Percentiles rank a stretch among this genome's conserved stretches.
These are phyloP conservation scores for Latheticus oryzae DNA, from an alignment of 2,888 invertebrate species.

Conservation along the genomic window DNA sequence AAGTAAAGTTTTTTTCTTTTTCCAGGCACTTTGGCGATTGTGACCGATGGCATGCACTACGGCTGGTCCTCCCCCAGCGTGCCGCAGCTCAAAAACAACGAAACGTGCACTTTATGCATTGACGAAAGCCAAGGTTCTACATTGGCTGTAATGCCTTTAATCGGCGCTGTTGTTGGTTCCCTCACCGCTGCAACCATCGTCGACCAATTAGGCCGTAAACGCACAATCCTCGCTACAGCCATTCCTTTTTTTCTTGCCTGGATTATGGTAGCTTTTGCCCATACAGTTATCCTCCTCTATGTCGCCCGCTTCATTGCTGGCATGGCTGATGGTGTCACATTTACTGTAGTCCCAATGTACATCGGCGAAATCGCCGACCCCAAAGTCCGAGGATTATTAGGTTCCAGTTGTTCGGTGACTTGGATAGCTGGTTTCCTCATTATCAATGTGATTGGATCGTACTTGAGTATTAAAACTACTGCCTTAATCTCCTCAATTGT, in stretches of 20 bases:
- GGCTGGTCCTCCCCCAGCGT: slow-evolving; percentile 74
- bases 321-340: slow-evolving; percentile 66
- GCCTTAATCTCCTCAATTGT: slow-evolving; percentile 34
- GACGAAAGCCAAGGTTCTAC: slow-evolving; percentile 64
- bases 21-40: slow-evolving; percentile 59
- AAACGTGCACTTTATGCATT: slow-evolving; percentile 56
- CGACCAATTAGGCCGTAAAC: slow-evolving; percentile 76
- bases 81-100: slow-evolving; percentile 66
- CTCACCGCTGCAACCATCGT: slow-evolving; percentile 73
- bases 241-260: slow-evolving; percentile 74
- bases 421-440: slow-evolving; percentile 71
- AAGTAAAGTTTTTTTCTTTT: no score
- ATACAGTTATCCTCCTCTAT: slow-evolving; percentile 70
- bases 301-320: slow-evolving; percentile 69
- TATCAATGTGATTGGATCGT: slow-evolving; percentile 72
- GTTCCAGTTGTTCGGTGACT: slow-evolving; percentile 71
- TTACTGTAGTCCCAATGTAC: slow-evolving; percentile 69
- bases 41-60: slow-evolving; percentile 63
- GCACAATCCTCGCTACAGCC: slow-evolving; percentile 72
- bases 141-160: slow-evolving; percentile 74
- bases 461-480: slow-evolving; percentile 38
- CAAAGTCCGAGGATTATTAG: slow-evolving; percentile 71
- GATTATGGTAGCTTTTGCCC: slow-evolving; percentile 72
- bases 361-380: slow-evolving; percentile 73
- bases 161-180: slow-evolving; percentile 74